Percentiles rank a stretch among this genome's conserved stretches.
Evolutionary conservation across 2,113 vertebrate genomes (phyloP).

Genomic region (human): DNA sequence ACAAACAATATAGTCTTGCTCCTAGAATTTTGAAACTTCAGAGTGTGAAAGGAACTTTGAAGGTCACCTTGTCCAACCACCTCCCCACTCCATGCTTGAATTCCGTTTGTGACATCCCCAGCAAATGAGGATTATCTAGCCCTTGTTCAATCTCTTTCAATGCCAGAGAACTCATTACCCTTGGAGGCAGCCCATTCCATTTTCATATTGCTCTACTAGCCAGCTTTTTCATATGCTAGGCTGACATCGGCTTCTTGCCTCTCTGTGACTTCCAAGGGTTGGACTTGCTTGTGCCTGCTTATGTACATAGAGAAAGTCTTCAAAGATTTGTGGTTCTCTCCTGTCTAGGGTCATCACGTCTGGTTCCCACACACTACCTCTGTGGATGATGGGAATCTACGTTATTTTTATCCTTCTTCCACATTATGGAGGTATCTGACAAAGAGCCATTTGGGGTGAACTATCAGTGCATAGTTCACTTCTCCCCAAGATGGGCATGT

Average conservation of each 20-base stretch:
- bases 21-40: neutral
- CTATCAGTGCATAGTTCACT: neutral
- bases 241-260: neutral
- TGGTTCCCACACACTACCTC: neutral
- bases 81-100: neutral
- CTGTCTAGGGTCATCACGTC: neutral
- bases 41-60: neutral
- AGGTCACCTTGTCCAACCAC: neutral
- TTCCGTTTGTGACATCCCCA: slow-evolving; percentile 13
- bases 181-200: neutral
- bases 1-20: neutral
- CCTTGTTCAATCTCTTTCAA: neutral
- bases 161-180: slow-evolving; percentile 9
- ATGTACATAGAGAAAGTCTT: neutral
- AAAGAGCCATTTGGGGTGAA: neutral
- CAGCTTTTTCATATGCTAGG: neutral
- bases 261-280: neutral
- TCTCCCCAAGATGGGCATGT: neutral
- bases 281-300: neutral
- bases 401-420: neutral
- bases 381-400: neutral
- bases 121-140: neutral
- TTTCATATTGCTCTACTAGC: neutral
- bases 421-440: neutral
- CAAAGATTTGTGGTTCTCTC: neutral